Percentiles rank a stretch among this genome's conserved stretches.
Conservation (phyloP, 2,113 vertebrate species). For the Turdus rufiventris region DNA sequence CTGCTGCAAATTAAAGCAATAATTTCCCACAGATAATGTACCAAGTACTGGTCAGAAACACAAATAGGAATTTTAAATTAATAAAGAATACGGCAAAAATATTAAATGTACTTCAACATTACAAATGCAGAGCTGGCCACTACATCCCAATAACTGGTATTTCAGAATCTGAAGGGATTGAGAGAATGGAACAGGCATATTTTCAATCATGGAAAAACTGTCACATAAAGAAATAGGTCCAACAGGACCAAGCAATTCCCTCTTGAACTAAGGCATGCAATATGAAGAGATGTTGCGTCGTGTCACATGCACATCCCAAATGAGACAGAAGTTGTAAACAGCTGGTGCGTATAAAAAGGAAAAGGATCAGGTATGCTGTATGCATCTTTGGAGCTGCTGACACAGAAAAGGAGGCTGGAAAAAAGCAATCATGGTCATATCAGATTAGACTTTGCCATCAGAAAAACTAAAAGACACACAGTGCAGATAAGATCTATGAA, state of each 20-base stretch:
- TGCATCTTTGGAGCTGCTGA: not conserved
- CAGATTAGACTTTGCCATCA: not conserved
- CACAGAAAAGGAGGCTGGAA: not conserved
- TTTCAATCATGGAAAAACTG: not conserved
- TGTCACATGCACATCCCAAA: not conserved
- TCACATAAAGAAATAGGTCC: not conserved
- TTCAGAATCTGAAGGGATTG: not conserved
- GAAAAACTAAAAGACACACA: not conserved
- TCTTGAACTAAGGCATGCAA: not conserved
- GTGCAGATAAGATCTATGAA: not conserved
- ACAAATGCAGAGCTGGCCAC: not conserved
- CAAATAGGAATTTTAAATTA: not conserved
- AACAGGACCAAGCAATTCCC: not conserved
- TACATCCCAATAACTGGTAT: not conserved
- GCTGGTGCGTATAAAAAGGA: not conserved
- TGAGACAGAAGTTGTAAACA: not conserved
- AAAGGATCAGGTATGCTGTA: not conserved
- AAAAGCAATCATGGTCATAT: not conserved
- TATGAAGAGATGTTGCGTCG: not conserved
- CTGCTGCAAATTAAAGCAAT: not conserved
- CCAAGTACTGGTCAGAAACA: not conserved
- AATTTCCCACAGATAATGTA: not conserved
- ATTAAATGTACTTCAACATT: not conserved
- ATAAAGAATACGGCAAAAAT: not conserved
- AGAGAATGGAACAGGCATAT: not conserved